Conservation (phyloP, 2,797 vertebrate species). For the Hozukius guyotensis region DNA sequence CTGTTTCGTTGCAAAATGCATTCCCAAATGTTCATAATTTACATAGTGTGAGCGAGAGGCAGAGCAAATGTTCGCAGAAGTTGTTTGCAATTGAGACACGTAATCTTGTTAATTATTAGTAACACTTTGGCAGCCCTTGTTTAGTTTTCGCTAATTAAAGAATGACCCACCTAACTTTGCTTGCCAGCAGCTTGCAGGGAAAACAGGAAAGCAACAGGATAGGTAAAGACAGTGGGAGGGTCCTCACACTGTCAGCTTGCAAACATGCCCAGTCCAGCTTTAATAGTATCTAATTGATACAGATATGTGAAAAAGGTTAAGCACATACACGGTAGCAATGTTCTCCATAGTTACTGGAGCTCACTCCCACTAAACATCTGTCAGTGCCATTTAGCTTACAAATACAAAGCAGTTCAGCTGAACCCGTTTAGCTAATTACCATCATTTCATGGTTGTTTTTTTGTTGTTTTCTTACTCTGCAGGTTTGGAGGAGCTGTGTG, state of each 20-base stretch:
- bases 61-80: background rate
- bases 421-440: background rate
- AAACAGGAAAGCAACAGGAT: background rate
- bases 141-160: background rate
- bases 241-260: background rate
- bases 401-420: background rate
- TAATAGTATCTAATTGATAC: conserved; percentile 13
- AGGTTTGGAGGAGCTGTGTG: conserved; percentile 85
- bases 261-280: conserved; percentile 4
- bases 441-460: background rate
- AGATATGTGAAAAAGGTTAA: background rate
- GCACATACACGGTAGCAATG: background rate
- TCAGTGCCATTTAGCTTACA: conserved; percentile 1
- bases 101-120: background rate
- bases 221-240: background rate
- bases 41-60: background rate
- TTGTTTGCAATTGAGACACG: background rate
- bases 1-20: background rate
- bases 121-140: background rate
- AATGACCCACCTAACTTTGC: background rate
- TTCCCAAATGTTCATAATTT: background rate
- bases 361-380: conserved; percentile 47
- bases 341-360: background rate
- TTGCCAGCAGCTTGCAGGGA: background rate
- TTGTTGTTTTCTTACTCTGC: conserved; percentile 3